These are phyloP conservation scores for Cheumatopsyche charites DNA, from an alignment of 1,140 invertebrate species.

Conservation along the genomic window DNA sequence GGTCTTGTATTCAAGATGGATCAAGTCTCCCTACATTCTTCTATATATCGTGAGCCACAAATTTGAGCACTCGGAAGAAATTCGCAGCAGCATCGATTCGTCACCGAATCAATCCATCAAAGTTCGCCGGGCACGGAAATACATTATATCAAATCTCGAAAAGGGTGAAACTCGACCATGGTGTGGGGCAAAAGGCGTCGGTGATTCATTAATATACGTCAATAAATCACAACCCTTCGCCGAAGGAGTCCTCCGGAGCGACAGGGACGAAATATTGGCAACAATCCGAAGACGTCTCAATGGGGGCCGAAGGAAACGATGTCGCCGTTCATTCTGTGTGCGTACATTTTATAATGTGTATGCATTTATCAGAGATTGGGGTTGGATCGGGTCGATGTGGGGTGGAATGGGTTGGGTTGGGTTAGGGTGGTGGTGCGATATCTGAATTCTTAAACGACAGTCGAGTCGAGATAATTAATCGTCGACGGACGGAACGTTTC, in stretches of 20 bases:
- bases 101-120: conserved; percentile 35
- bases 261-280: conserved; percentile 27
- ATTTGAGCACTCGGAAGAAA: not conserved
- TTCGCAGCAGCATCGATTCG: conserved; percentile 8
- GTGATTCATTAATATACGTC: conserved; percentile 41
- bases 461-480: conserved; percentile 38
- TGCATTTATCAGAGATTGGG: not conserved
- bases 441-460: conserved; percentile 43
- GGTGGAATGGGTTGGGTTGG: not conserved
- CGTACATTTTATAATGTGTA: conserved; percentile 1
- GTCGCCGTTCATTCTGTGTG: not conserved
- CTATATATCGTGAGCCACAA: too few species aligned
- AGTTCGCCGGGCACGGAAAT: conserved; percentile 37
- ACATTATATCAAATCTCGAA: conserved; percentile 40
- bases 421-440: conserved; percentile 9
- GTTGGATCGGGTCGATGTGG: too few species aligned
- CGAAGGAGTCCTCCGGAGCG: not conserved
- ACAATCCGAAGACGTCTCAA: conserved; percentile 36
- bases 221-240: conserved; percentile 42
- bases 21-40: too few species aligned
- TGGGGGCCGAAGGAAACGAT: conserved; percentile 12
- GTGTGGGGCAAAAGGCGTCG: conserved; percentile 24
- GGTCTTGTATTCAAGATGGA: too few species aligned
- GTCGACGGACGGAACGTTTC: conserved; percentile 30
- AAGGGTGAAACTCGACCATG: too few species aligned